Evolutionary conservation across 2,797 vertebrate species (phyloP).

Genomic region (Telmatherina bonti): DNA sequence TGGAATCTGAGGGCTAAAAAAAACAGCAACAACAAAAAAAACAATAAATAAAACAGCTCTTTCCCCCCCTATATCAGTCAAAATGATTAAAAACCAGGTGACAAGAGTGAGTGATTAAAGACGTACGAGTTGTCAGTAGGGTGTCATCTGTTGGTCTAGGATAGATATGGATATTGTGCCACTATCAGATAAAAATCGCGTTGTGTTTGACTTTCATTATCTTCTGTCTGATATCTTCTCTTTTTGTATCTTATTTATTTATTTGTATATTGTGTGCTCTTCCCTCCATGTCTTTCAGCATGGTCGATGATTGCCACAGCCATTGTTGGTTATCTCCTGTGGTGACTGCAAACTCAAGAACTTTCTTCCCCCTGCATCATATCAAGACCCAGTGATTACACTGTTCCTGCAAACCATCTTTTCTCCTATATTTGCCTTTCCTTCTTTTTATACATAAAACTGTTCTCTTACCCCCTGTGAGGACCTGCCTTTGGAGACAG

Average conservation of each 20-base stretch:
- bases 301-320: slow-evolving; percentile 69
- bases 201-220: slow-evolving; percentile 34
- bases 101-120: slow-evolving; percentile 49
- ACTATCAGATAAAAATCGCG: slow-evolving; percentile 38
- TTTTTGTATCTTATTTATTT: slow-evolving; percentile 18
- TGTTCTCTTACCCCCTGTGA: slow-evolving; percentile 36
- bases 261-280: slow-evolving; percentile 40
- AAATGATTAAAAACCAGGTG: slow-evolving; percentile 42
- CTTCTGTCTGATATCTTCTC: slow-evolving; percentile 30
- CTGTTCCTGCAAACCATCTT: slow-evolving; percentile 19
- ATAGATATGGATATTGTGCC: slow-evolving; percentile 24
- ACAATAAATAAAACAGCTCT: slow-evolving; percentile 1
- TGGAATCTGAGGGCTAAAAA: slow-evolving; percentile 36
- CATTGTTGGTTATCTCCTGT: slow-evolving; percentile 68
- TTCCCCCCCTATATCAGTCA: slow-evolving; percentile 42
- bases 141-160: slow-evolving; percentile 42
- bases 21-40: too few relatives aligned
- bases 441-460: slow-evolving; percentile 31
- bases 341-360: slow-evolving; percentile 75
- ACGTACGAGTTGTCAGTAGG: slow-evolving; percentile 26
- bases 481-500: slow-evolving; percentile 44
- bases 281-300: slow-evolving; percentile 56
- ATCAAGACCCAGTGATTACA: slow-evolving; percentile 50
- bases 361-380: slow-evolving; percentile 51
- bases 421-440: slow-evolving; percentile 5